These are phyloP conservation scores for Eudyptes chrysolophus DNA, from an alignment of 2,113 vertebrate genomes.

Conservation along the genomic window DNA sequence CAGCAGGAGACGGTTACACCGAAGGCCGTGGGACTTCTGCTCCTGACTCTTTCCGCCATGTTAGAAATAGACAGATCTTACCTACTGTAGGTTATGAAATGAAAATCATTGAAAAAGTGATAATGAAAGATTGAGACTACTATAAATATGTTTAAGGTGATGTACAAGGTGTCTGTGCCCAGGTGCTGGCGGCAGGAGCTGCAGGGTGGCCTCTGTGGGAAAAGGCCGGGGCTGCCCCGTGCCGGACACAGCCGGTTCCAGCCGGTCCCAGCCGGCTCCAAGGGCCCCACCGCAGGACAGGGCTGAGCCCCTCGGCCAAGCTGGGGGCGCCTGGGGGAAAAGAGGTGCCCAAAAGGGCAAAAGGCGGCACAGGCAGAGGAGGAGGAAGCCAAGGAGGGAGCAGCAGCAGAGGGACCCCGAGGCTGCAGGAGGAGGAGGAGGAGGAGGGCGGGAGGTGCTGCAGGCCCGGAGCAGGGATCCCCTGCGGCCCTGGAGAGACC, in stretches of 20 bases:
- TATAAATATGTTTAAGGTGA: neutral
- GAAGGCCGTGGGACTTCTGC: neutral
- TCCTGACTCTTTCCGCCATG: neutral
- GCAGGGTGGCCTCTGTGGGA: neutral
- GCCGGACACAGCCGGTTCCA: neutral
- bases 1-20: rapidly evolving
- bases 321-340: too few relatives aligned
- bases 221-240: neutral
- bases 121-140: neutral
- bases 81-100: neutral
- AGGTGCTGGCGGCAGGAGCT: neutral
- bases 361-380: too few relatives aligned
- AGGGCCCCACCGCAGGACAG: neutral
- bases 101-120: neutral
- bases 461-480: too few relatives aligned
- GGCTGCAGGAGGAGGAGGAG: too few relatives aligned
- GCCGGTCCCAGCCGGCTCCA: neutral
- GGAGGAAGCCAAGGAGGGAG: too few relatives aligned
- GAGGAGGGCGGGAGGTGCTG: too few relatives aligned
- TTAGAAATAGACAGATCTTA: neutral
- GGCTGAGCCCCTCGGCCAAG: too few relatives aligned
- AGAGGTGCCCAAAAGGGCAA: too few relatives aligned
- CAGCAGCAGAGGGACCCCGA: too few relatives aligned
- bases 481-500: too few relatives aligned
- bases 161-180: rapidly evolving